Evolutionary conservation across 2,888 invertebrate genomes (phyloP), one percentile per base, ranked within the genome.

Genomic region (Ectemnius cavifrons): DNA sequence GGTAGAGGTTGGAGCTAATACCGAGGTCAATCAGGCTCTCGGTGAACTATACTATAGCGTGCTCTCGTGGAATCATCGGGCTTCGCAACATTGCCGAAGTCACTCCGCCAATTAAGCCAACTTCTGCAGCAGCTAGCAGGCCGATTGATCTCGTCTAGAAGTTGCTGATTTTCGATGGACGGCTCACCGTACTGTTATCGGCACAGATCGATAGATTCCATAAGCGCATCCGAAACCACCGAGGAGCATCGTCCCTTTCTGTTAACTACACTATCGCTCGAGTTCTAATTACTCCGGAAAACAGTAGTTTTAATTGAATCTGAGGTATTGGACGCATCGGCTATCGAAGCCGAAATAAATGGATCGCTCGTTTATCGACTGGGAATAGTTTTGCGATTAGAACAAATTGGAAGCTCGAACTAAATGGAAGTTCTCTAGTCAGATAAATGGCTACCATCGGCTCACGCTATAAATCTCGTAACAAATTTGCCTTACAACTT

Each of bases 11-110:
- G 13, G 2, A 49, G 27, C 57, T 66, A 78, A 80, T 73, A 76
- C 75, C 83, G 80, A 77, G 80, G 80, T 80, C 73, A 75, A 77
- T 79, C 73, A 63, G 73, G 71, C 67, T 61, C 71, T 69, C 66
- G 69, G 73, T 57, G 63, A 78, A 69, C 66, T 71, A 46, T 66
- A 68, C 71, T 71, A 79, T 79, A 79, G 76, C 76, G 73, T 73
- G 73, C 60, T 18, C 27, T 16, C 13, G 4, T n/a, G 20, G 23
- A 71, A 72, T 70, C 69, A 72, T 52, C 14, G 67, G 73, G 65
- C 71, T n/a, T n/a, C 58, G 70, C 66, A 67, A 66, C 67, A 77
- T 64, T 63, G 66, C 60, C 59, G n/a, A 45, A 67, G 73, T 75
- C 77, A 72, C 75, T 77, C 75, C 77, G 62, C 75, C 77, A 75